Evolutionary conservation across 2,888 invertebrate species (phyloP), one percentile per base, ranked within the genome.

Genomic region (Eledona agricola): DNA sequence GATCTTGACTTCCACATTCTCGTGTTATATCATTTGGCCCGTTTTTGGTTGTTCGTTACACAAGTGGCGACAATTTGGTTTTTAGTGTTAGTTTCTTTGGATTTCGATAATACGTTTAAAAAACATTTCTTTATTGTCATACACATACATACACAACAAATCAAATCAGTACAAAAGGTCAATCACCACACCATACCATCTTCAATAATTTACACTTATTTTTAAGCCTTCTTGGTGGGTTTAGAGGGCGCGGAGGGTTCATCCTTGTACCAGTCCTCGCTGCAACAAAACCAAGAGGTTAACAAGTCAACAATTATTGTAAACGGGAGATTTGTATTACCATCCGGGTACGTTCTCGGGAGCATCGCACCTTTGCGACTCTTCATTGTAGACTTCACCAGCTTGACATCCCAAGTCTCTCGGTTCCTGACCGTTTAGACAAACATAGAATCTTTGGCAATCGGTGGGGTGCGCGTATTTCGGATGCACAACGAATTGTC

Each of bases 291-390:
- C 57, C 61, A 57, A 29, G 17, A 40, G 11, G 9, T 6, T 7
- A 28, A 50, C 11, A 43, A 37, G 22, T 25, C 12, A 38, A 22
- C 28, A 37, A 16, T 22, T 11, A 2, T 20, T 32, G 17, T 9
- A 22, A 29, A 17, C 11, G 19, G 35, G 26, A 29, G 32, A 26
- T 12, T 43, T 17, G 12, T 26, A 19, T 80, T 71, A 91, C 91
- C 94, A 94, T 82, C 92, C 93, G 64, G 87, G 82, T 43, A 94
- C 94, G 75, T 93, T 93, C 78, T 93, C 92, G 17, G 93, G 93
- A 1, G 90, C 86, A 73, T 94, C 94, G 75, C 95, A 95, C 72
- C 83, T 85, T 76, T 90, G 88, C 0, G 83, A 78, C 59, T 87
- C 87, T 61, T 93, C 91, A 72, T 95, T 94, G 81, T 93, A 95